Percentiles rank a stretch among this genome's conserved stretches.
Conservation (phyloP, 1,140 invertebrate species). For the Calliopsis andreniformis region DNA sequence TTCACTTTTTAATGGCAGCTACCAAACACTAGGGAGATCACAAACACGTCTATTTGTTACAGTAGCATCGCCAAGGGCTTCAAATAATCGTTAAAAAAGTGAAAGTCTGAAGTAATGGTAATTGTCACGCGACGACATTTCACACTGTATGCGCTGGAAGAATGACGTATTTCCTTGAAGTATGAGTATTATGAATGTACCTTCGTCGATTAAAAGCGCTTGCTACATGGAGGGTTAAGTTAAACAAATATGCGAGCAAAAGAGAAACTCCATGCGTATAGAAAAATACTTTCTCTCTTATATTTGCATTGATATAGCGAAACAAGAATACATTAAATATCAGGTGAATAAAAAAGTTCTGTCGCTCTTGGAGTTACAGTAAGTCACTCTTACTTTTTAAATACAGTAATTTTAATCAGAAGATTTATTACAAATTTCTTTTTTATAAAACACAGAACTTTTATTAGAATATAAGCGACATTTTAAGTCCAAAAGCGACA, state of each 20-base stretch:
- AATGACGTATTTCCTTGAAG: slow-evolving; percentile 49
- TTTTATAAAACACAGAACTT: no score
- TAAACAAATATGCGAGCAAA: not conserved
- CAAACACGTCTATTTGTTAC: not conserved
- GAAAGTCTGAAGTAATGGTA: slow-evolving; percentile 35
- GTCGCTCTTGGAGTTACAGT: no score
- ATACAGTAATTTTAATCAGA: no score
- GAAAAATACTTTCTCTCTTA: not conserved
- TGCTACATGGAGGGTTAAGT: no score
- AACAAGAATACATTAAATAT: not conserved
- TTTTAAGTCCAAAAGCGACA: no score
- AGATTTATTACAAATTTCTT: no score
- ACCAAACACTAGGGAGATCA: not conserved
- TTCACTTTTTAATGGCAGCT: not conserved
- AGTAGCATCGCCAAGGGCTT: not conserved
- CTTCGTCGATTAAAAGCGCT: no score
- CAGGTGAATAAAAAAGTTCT: no score
- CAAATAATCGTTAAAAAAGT: slow-evolving; percentile 50
- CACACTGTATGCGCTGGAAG: slow-evolving; percentile 54
- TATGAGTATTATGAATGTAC: no score
- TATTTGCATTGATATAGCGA: not conserved
- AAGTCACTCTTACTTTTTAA: no score
- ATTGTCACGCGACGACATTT: slow-evolving; percentile 54
- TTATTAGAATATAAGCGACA: no score
- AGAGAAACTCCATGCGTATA: not conserved